Base-by-base conservation (phyloP, 2,113 vertebrate genomes). In the Oostethus manadensis region DNA sequence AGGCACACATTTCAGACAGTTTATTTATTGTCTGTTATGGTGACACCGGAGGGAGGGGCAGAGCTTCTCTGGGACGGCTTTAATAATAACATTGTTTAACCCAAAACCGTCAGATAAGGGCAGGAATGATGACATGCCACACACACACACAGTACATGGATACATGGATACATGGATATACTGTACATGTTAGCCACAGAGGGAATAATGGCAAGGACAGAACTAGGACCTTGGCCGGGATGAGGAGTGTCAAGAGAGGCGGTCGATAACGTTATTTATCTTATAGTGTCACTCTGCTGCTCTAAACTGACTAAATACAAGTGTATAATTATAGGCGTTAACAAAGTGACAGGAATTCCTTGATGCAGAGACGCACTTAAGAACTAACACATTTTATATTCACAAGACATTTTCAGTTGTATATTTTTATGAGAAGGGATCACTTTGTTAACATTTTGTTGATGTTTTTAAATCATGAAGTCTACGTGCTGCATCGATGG, bases 1-100 rank as follows among this genome's bases (percentile, higher is more conserved):
- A 53, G 29, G 8, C 17, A 58, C 43, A 81, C 74, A 46, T 61
- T 68, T 80, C 65, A 69, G 64, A 26, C 58, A 54, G 69, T 69
- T 88, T 87, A 90, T 89, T 89, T 88, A 86, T 88, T 64, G 82
- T 73, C 51, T 68, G 70, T 76, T 75, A 80, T 71, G 83, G 84
- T 78, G 76, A 70, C 71, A 69, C 71, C 68, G 70, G 58, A 68
- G 70, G 71, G 59, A 77, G 64, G 73, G 61, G 56, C 69, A 72
- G 81, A 86, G 79, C 66, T 59, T 63, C 70, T 71, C 65, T 71
- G 79, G 74, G 76, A 85, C 74, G 63, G 62, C 71, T 84, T 84
- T 82, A 84, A 86, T 86, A 86, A 85, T 84, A 85, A 85, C 77
- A 73, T 83, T 85, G 81, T 88, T 89, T 86, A 88, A 88, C 85